Evolutionary conservation across 2,797 vertebrate genomes (phyloP), one percentile per base, ranked within the genome.

Genomic region (Triplophysa yarkandensis): DNA sequence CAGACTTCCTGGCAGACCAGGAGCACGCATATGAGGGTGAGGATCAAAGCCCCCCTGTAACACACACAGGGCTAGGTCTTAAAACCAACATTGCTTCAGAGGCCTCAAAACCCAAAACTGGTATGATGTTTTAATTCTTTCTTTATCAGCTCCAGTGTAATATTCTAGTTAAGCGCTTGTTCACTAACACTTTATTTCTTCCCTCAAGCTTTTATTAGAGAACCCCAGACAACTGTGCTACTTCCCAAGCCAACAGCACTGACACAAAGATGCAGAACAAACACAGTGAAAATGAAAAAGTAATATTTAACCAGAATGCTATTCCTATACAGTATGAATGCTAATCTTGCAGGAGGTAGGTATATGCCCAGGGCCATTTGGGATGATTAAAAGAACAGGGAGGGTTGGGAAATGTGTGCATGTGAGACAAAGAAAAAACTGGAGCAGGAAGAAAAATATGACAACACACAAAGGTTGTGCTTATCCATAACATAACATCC

Each of bases 21-120:
- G 92, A 66, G 94, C 92, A 87, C 96, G 88, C 96, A 98, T 97
- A 87, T 94, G 92, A 1, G 95, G 92, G 71, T 98, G 96, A 0
- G 96, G 95, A 86, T 98, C 96, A 21, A 98, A 98, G 3, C 95
- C 95, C 0, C 84, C 83, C 86, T 85, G 80, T 66, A 81, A 87
- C 83, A 86, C 74, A 80, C 41, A 41, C 11, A 62, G 2, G 13
- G 32, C 6, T 16, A 60, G 54, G 60, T 60, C 19, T 60, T 17
- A 50, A 23, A 28, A 62, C 63, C 16, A 64, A 19, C 39, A 6
- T 39, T 16, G 50, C 19, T 34, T 27, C 17, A 1, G 7, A 57
- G 16, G 16, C 27, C 27, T n/a, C 16, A 28, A 30, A 23, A 57
- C 25, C 0, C 1, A 36, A 55, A 48, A 27, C 63, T 19, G 14